Conservation (phyloP, 2,797 vertebrate genomes). For the Sebastes minor region DNA sequence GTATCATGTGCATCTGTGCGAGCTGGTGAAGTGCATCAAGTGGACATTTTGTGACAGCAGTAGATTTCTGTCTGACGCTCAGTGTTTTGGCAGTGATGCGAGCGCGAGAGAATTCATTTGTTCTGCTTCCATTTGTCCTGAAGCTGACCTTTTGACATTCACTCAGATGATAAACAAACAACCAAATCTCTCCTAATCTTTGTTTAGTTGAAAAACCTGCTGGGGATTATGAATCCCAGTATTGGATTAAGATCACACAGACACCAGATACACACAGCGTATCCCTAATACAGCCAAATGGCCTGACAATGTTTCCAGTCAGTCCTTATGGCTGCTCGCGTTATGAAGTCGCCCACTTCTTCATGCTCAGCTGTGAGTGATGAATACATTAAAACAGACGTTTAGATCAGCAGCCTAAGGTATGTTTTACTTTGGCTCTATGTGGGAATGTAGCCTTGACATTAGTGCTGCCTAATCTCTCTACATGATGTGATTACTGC, state of each 20-base stretch:
- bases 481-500: background rate
- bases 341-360: background rate
- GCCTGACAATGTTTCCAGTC: constrained; percentile 24
- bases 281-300: constrained; percentile 51
- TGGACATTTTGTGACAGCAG: constrained; percentile 15
- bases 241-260: constrained; percentile 57
- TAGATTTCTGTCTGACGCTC: constrained; percentile 9
- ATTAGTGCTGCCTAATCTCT: background rate
- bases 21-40: constrained; percentile 15
- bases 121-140: constrained; percentile 40
- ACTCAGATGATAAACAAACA: constrained; percentile 55
- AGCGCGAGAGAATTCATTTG: background rate
- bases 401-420: background rate
- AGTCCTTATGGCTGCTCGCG: constrained; percentile 2
- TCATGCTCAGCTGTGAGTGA: constrained; percentile 7
- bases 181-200: constrained; percentile 55
- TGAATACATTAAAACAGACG: background rate
- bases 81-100: constrained; percentile 5
- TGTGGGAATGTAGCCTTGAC: background rate
- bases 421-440: background rate
- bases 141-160: constrained; percentile 50
- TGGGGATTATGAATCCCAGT: constrained; percentile 39
- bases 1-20: background rate
- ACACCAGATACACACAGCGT: constrained; percentile 32
- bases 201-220: constrained; percentile 55